Percentiles rank a stretch among this genome's conserved stretches.
Conservation (phyloP, 1,140 invertebrate genomes). For the Stenopsyche tienmushanensis region DNA sequence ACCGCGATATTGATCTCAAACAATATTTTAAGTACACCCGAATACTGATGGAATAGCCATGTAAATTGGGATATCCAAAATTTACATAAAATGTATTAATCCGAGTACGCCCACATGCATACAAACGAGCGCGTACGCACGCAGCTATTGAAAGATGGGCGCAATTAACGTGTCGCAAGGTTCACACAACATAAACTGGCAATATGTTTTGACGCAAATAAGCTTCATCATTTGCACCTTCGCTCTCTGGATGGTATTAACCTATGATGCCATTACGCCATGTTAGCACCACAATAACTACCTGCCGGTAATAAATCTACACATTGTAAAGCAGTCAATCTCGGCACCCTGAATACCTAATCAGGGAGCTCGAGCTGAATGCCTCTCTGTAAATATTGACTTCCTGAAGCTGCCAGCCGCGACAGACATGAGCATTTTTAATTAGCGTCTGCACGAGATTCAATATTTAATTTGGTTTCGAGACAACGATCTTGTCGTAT, state of each 20-base stretch:
- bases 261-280: constrained; percentile 9
- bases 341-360: constrained; percentile 6
- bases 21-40: too few species aligned
- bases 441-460: too few species aligned
- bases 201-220: constrained; percentile 14
- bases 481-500: too few species aligned
- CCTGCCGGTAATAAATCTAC: constrained; percentile 19
- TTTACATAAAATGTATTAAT: too few species aligned
- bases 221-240: constrained; percentile 15
- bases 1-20: too few species aligned
- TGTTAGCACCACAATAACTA: constrained; percentile 18
- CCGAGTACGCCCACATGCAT: too few species aligned
- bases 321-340: constrained; percentile 10
- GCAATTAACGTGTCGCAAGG: constrained; percentile 15
- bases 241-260: background rate
- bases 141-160: background rate
- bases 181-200: background rate
- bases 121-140: too few species aligned
- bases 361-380: background rate
- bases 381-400: background rate
- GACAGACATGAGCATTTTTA: too few species aligned
- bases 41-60: background rate
- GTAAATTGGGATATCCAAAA: too few species aligned
- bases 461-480: too few species aligned
- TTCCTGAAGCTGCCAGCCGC: background rate